These are phyloP conservation scores for Actinostola sp. DNA, from an alignment of 92 coral and sea anemone species.

Conservation along the genomic window DNA sequence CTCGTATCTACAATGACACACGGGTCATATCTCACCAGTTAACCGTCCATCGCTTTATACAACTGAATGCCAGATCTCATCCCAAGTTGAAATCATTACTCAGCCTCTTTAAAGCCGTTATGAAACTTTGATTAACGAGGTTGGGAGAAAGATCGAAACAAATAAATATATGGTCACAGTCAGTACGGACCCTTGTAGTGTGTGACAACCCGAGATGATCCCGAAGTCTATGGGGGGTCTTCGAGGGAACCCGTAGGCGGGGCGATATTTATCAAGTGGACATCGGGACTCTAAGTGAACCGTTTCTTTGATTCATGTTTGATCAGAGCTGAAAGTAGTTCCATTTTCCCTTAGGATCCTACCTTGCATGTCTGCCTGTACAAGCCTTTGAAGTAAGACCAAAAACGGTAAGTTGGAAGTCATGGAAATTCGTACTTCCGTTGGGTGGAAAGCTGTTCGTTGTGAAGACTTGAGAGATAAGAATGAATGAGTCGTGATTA, in stretches of 20 bases:
- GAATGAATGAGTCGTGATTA: slow-evolving; percentile 17
- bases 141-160: too few species aligned
- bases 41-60: too few species aligned
- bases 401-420: slow-evolving; percentile 13
- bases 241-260: slow-evolving; percentile 36
- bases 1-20: too few species aligned
- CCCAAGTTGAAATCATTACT: too few species aligned
- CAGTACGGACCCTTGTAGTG: neutral
- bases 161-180: neutral
- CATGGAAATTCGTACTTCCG: neutral
- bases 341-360: neutral
- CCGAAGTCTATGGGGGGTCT: neutral
- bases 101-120: too few species aligned
- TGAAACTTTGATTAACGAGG: too few species aligned
- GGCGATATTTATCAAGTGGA: slow-evolving; percentile 20
- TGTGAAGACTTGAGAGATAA: neutral
- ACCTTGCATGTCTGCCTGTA: neutral
- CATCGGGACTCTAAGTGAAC: slow-evolving; percentile 8
- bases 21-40: too few species aligned
- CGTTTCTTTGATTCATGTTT: neutral
- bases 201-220: neutral
- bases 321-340: neutral
- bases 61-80: too few species aligned
- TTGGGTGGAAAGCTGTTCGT: slow-evolving; percentile 4
- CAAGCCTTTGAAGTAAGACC: neutral